phyloP scores from a whole-genome alignment of 2,888 invertebrate species.

The Limnephilus auricula region DNA sequence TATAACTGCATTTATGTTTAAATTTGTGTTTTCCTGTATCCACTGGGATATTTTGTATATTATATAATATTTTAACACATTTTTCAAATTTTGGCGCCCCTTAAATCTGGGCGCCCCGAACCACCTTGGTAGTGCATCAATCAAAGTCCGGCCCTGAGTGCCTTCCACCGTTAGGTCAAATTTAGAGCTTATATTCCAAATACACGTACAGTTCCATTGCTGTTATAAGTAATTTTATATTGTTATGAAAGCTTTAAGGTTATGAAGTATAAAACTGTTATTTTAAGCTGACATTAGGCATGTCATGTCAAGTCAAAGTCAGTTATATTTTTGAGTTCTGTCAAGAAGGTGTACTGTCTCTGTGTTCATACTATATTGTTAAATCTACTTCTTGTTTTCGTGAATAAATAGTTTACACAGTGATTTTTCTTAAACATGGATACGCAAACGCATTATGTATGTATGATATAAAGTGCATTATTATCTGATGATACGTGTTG shows the following conservation, averaged over 20 bases:
- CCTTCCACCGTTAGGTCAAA: neutral
- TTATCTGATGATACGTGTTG: no score
- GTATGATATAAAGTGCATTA: neutral
- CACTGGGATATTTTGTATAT: neutral
- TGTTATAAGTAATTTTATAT: neutral
- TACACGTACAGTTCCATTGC: neutral
- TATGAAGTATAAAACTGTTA: neutral
- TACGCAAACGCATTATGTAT: no score
- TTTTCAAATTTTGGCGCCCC: neutral
- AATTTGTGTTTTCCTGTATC: neutral
- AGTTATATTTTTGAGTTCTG: neutral
- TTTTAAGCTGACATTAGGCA: neutral
- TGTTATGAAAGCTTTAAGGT: neutral
- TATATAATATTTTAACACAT: no score
- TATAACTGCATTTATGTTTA: neutral
- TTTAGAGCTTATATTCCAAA: neutral
- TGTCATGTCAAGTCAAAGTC: neutral
- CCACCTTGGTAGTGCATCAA: neutral
- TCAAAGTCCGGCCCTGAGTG: neutral
- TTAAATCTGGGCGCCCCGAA: neutral
- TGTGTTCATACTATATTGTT: neutral
- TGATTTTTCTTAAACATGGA: neutral
- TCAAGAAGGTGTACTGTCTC: neutral
- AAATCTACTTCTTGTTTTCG: neutral
- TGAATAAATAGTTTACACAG: neutral